A percentile compares a stretch with the other conserved stretches of the same genome.
Evolutionary conservation across 2,888 invertebrate genomes (phyloP).

Genomic region (Idaea biselata): DNA sequence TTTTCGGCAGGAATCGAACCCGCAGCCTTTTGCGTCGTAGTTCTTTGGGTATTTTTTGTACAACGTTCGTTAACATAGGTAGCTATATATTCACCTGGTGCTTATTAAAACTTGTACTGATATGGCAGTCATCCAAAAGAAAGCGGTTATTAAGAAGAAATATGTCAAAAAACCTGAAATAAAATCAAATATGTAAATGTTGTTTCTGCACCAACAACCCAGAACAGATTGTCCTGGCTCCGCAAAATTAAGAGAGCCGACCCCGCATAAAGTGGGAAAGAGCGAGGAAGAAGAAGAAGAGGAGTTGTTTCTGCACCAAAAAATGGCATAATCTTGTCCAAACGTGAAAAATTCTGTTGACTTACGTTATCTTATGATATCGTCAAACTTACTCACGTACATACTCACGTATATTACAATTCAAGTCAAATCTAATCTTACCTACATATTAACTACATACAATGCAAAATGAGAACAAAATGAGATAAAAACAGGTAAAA

Average conservation of each 20-base stretch:
- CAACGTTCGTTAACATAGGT: background rate
- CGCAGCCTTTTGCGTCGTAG: too few species aligned
- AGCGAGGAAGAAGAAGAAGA: too few species aligned
- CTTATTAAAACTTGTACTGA: constrained; percentile 84
- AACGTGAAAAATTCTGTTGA: background rate
- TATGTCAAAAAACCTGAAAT: constrained; percentile 78
- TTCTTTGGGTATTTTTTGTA: background rate
- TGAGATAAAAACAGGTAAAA: background rate
- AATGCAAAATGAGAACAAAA: constrained; percentile 3
- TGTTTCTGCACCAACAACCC: too few species aligned
- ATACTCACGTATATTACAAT: background rate
- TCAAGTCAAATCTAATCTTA: background rate
- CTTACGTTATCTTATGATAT: background rate
- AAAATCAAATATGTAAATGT: constrained; percentile 5
- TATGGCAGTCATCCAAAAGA: constrained; percentile 86
- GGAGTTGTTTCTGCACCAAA: too few species aligned
- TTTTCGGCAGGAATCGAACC: too few species aligned
- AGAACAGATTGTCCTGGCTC: too few species aligned
- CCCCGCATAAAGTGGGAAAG: too few species aligned
- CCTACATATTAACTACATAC: background rate
- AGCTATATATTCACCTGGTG: constrained; percentile 76
- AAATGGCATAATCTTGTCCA: background rate
- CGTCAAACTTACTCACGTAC: background rate
- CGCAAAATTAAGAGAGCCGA: too few species aligned
- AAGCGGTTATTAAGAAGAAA: constrained; percentile 81